Conservation (phyloP, 1,140 invertebrate genomes). For the Bombus confusus region DNA sequence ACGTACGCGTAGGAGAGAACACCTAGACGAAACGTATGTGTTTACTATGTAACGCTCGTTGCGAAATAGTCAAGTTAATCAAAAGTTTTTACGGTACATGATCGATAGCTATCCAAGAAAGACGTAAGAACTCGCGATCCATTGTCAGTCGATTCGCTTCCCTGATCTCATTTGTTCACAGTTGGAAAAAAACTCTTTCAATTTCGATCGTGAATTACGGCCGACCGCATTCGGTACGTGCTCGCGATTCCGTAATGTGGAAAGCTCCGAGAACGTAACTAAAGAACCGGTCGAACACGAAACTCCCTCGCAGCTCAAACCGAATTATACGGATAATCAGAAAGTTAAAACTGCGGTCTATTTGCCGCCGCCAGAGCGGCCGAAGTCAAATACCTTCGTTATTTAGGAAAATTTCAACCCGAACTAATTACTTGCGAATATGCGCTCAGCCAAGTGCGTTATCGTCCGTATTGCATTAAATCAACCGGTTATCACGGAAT, state of each 20-base stretch:
- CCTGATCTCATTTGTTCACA: constrained; percentile 40
- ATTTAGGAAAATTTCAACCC: background rate
- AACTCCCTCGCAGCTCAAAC: constrained; percentile 24
- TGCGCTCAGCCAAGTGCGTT: too few relatives aligned
- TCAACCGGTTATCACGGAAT: too few relatives aligned
- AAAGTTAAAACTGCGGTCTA: constrained; percentile 20
- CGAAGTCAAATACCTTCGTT: background rate
- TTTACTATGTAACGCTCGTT: background rate
- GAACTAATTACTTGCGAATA: background rate
- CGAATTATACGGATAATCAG: constrained; percentile 45
- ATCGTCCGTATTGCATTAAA: too few relatives aligned
- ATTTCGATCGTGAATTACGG: constrained; percentile 48
- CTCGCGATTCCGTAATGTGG: constrained; percentile 14
- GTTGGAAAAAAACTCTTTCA: constrained; percentile 47
- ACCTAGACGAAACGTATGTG: background rate
- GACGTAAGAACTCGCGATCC: constrained; percentile 17
- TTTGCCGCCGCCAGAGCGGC: background rate
- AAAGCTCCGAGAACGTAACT: constrained; percentile 27
- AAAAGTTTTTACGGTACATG: constrained; percentile 32
- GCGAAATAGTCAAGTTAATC: constrained; percentile 19
- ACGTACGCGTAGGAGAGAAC: background rate
- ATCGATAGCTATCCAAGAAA: background rate
- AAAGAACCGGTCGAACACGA: constrained; percentile 38
- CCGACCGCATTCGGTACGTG: constrained; percentile 41
- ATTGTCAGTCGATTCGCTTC: constrained; percentile 43